Conservation (phyloP, 2,888 invertebrate genomes). For the Phytoseiulus persimilis region DNA sequence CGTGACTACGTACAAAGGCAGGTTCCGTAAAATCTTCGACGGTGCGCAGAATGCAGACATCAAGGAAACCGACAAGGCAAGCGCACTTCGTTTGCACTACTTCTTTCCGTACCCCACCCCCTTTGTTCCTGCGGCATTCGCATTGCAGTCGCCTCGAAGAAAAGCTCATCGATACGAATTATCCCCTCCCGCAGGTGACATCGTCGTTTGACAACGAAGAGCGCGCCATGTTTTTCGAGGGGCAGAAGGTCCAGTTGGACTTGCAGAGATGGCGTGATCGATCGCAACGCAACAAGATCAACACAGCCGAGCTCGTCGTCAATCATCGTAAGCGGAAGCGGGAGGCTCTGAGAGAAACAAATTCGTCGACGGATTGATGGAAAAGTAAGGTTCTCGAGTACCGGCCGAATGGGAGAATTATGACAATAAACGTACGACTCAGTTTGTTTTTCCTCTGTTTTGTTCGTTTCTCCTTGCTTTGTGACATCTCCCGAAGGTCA, state of each 20-base stretch:
- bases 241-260: conserved; percentile 1
- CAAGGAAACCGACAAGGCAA: conserved; percentile 18
- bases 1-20: conserved; percentile 28
- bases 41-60: conserved; percentile 19
- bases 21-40: conserved; percentile 14
- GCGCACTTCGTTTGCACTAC: too few relatives aligned
- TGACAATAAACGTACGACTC: too few relatives aligned
- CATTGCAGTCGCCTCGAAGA: too few relatives aligned
- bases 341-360: not conserved
- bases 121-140: too few relatives aligned
- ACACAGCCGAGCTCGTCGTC: conserved; percentile 13
- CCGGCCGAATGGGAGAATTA: too few relatives aligned
- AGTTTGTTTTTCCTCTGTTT: too few relatives aligned
- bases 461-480: too few relatives aligned
- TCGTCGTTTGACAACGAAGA: conserved; percentile 19
- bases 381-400: not conserved
- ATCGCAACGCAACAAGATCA: conserved; percentile 20
- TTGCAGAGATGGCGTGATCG: conserved; percentile 16
- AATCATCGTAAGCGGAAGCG: conserved; percentile 26
- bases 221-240: conserved; percentile 23
- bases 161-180: too few relatives aligned
- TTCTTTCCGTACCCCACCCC: too few relatives aligned
- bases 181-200: conserved; percentile 13
- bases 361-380: not conserved
- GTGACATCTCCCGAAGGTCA: too few relatives aligned